A percentile compares a stretch with the other conserved stretches of the same genome.
phyloP scores from a whole-genome alignment of 2,888 invertebrate genomes.

The Thalpophila matura region DNA sequence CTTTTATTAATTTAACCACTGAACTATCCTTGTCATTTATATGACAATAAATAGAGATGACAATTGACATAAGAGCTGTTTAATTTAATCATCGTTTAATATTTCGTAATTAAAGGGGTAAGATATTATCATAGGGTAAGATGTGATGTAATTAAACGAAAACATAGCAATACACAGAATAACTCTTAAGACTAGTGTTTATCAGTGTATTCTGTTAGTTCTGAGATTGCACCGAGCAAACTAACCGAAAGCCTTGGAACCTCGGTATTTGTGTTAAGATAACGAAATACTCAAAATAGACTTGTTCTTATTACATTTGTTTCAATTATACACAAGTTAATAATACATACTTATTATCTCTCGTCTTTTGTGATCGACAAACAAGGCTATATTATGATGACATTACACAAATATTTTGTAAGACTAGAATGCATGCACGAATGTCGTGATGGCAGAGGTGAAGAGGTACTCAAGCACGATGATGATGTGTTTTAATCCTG shows the following conservation, averaged over 20 bases:
- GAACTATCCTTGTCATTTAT: too few species aligned
- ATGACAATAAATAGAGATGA: too few species aligned
- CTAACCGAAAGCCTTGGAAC: slow-evolving; percentile 46
- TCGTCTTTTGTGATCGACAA: slow-evolving; percentile 11
- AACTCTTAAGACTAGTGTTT: slow-evolving; percentile 15
- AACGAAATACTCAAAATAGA: slow-evolving; percentile 54
- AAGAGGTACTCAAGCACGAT: too few species aligned
- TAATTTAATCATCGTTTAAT: too few species aligned
- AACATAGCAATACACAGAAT: slow-evolving; percentile 10
- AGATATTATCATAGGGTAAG: too few species aligned
- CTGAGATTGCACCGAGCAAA: slow-evolving; percentile 55
- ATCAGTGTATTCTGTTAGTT: slow-evolving; percentile 25
- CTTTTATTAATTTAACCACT: too few species aligned
- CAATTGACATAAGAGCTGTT: too few species aligned
- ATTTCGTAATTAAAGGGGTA: too few species aligned
- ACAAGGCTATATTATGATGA: background rate
- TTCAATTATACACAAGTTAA: slow-evolving; percentile 12
- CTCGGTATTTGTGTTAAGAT: slow-evolving; percentile 53
- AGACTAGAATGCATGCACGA: too few species aligned
- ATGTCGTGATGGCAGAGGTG: too few species aligned
- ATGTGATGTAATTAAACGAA: slow-evolving; percentile 36
- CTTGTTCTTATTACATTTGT: slow-evolving; percentile 19
- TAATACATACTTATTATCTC: slow-evolving; percentile 8
- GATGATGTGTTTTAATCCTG: too few species aligned
- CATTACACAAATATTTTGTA: background rate